Base-by-base conservation (phyloP, 2,888 invertebrate genomes). In the Gari tellinella region DNA sequence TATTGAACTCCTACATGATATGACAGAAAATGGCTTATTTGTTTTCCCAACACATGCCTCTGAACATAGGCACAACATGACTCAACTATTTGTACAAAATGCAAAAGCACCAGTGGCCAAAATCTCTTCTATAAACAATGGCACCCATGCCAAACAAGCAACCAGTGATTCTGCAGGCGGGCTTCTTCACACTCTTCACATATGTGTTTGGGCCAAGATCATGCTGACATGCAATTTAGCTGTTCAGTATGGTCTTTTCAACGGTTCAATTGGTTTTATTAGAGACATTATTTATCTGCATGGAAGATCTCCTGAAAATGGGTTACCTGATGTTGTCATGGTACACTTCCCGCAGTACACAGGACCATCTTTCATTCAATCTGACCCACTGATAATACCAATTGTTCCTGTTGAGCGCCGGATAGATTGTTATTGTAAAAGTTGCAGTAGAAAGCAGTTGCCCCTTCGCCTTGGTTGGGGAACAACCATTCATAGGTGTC, bases 381-480 rank as follows among this genome's bases (percentile, higher is more conserved):
- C 43, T 26, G 19, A 64, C 8, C 62, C 60, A 63, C 68, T 56
- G 26, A 10, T 79, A n/a, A 66, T 81, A n/a, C 81, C 81, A 17
- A 74, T 82, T 53, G 52, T 79, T 38, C 78, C 83, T 26, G 62
- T 78, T 15, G 60, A 62, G 53, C 61, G 76, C 51, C 56, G 56
- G 56, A 14, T 78, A 12, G 81, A 82, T 8, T 82, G 80, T 38
- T 23, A 10, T 15, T 80, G 80, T 46, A 38, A 64, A 25, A 15
- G 10, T n/a, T 80, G 80, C 21, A 72, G 58, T 48, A 41, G 76
- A 26, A 62, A 46, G 38, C 80, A 80, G 51, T 51, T 81, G 14
- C 82, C 82, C 7, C 40, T 82, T 5, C 31, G 70, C 5, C 61
- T 82, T 19, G 79, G 77, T 5, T 79, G 81, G 82, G 82, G 62